Percentiles rank a stretch among this genome's conserved stretches.
These are phyloP conservation scores for Ctenopoma multispine DNA, from an alignment of 2,797 vertebrate species.

Conservation along the genomic window DNA sequence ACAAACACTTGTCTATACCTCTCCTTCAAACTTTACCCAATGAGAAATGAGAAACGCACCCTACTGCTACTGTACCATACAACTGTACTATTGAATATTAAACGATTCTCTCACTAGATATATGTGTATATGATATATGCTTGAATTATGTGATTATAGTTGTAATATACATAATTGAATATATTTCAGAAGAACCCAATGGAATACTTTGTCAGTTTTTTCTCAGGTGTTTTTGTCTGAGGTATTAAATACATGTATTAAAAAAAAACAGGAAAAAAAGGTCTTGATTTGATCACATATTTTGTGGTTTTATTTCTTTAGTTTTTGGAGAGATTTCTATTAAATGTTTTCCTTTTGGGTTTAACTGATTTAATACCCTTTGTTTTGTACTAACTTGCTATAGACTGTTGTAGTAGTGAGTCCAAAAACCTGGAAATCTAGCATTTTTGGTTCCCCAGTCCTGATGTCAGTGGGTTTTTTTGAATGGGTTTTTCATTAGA, in stretches of 20 bases:
- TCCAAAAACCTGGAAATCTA: too few relatives aligned
- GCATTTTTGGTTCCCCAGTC: too few relatives aligned
- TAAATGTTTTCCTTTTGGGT: neutral
- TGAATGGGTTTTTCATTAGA: too few relatives aligned
- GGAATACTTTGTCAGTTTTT: conserved; percentile 79
- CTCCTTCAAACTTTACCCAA: conserved; percentile 75
- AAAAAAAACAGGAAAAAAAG: conserved; percentile 49
- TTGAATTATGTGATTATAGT: conserved; percentile 85
- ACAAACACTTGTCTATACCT: conserved; percentile 77
- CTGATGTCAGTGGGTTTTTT: too few relatives aligned
- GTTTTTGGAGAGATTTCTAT: neutral
- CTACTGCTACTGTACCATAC: conserved; percentile 84
- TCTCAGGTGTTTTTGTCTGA: conserved; percentile 83
- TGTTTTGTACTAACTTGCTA: too few relatives aligned
- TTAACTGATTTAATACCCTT: too few relatives aligned
- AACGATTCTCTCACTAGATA: conserved; percentile 84
- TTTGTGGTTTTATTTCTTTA: conserved; percentile 46
- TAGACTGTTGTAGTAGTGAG: too few relatives aligned
- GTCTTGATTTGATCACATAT: conserved; percentile 51
- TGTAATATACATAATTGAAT: conserved; percentile 86
- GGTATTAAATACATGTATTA: conserved; percentile 71
- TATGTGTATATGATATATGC: conserved; percentile 85
- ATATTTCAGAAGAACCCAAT: conserved; percentile 77
- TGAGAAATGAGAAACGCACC: conserved; percentile 77
- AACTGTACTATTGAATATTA: conserved; percentile 81